A percentile compares a stretch with the other conserved stretches of the same genome.
phyloP scores from a whole-genome alignment of 30 jellyfish, hydroid and myxozoan genomes.

The Aurelia sp. region DNA sequence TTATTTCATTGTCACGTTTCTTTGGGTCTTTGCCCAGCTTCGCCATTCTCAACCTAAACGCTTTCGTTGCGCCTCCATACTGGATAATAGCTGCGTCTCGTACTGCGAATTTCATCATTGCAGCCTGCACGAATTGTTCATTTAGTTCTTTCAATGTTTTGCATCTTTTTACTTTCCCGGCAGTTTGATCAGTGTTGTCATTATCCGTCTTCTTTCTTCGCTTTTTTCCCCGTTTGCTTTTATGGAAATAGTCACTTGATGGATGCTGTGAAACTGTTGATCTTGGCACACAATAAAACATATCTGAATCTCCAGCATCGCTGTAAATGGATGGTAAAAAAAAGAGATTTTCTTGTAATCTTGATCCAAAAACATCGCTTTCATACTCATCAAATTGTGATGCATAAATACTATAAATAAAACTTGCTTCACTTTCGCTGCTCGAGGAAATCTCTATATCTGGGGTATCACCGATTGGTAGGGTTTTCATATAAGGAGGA shows the following conservation, averaged over 20 bases:
- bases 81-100: slow-evolving; percentile 43
- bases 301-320: slow-evolving; percentile 70
- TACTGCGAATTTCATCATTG: slow-evolving; percentile 39
- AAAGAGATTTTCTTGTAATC: slow-evolving; percentile 21
- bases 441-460: slow-evolving; percentile 29
- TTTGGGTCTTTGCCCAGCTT: slow-evolving; percentile 63
- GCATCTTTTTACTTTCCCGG: not conserved
- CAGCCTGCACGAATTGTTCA: slow-evolving; percentile 26
- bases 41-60: slow-evolving; percentile 66
- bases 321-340: slow-evolving; percentile 38
- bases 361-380: slow-evolving; percentile 39
- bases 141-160: slow-evolving; percentile 38
- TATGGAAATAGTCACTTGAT: not conserved
- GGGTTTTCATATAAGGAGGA: slow-evolving; percentile 9
- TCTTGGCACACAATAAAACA: slow-evolving; percentile 61
- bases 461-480: slow-evolving; percentile 65
- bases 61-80: slow-evolving; percentile 69
- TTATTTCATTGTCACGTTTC: slow-evolving; percentile 11
- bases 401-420: slow-evolving; percentile 28
- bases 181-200: not conserved
- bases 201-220: not conserved
- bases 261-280: not conserved
- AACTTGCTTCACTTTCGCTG: slow-evolving; percentile 35
- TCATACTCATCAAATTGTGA: slow-evolving; percentile 69
- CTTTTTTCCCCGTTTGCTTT: not conserved